Percentiles rank a stretch among this genome's conserved stretches.
Evolutionary conservation across 1,140 invertebrate genomes (phyloP).

Genomic region (Bombus superbus): DNA sequence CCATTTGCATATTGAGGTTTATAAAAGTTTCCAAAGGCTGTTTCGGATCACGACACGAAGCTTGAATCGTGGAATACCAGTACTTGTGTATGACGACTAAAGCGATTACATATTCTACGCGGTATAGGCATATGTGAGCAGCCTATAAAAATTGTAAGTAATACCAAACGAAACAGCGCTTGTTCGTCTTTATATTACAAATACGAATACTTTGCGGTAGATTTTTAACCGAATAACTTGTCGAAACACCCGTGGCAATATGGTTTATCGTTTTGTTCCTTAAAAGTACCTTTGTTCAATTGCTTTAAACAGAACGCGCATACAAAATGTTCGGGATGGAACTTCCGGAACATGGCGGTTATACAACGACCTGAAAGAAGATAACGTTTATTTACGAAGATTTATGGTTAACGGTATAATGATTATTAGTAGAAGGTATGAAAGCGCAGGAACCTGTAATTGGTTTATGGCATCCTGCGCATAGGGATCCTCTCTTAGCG

Average conservation of each 20-base stretch:
- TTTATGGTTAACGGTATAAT: neutral
- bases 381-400: constrained; percentile 3
- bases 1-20: constrained; percentile 28
- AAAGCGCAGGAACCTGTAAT: constrained; percentile 89
- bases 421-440: neutral
- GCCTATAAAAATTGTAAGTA: constrained; percentile 45
- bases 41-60: neutral
- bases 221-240: constrained; percentile 94
- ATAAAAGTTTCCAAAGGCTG: constrained; percentile 41
- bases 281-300: constrained; percentile 99
- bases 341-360: constrained; percentile 99
- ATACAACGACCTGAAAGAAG: constrained; percentile 93
- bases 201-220: constrained; percentile 34
- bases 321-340: constrained; percentile 99
- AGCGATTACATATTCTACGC: constrained; percentile 40
- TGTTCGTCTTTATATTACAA: constrained; percentile 58
- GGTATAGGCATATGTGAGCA: constrained; percentile 7
- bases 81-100: constrained; percentile 35
- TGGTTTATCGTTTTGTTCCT: constrained; percentile 98
- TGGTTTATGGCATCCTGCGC: constrained; percentile 98
- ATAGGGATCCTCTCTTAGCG: constrained; percentile 96
- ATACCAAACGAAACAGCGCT: constrained; percentile 30
- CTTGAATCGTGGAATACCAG: constrained; percentile 9
- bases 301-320: constrained; percentile 99
- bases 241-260: constrained; percentile 99